These are phyloP conservation scores for Phoenicopterus ruber DNA, from an alignment of 2,113 vertebrate species.

Conservation along the genomic window DNA sequence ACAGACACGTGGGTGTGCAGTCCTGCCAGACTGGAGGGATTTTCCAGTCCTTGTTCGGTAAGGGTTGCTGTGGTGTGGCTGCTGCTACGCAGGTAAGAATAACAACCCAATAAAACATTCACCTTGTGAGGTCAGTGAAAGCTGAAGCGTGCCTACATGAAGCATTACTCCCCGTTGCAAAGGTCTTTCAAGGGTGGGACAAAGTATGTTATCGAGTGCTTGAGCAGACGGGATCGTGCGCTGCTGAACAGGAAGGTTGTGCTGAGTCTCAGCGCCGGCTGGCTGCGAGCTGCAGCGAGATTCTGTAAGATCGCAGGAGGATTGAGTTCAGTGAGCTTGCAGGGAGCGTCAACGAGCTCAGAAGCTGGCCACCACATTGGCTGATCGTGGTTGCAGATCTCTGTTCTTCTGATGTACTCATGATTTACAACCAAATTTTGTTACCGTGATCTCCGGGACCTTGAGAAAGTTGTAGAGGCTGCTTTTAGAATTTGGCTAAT, in stretches of 20 bases:
- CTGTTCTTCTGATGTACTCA: neutral
- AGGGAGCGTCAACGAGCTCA: rapidly evolving
- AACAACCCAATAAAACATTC: neutral
- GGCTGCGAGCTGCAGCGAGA: neutral
- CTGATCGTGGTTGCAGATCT: neutral
- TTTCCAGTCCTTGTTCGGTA: slow-evolving; percentile 36
- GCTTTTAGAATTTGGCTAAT: neutral
- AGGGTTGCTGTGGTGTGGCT: neutral
- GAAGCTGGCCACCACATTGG: neutral
- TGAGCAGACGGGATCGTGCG: neutral
- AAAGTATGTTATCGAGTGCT: neutral
- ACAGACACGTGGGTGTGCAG: neutral
- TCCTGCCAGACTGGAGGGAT: slow-evolving; percentile 10
- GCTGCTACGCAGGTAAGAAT: neutral
- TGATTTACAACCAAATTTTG: neutral
- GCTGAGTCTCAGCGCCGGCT: neutral
- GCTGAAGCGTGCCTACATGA: rapidly evolving
- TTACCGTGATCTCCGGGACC: neutral
- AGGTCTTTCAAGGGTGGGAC: neutral
- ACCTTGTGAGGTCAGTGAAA: neutral
- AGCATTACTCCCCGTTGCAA: neutral
- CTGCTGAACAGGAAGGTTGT: neutral
- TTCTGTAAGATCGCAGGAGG: neutral
- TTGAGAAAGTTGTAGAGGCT: neutral
- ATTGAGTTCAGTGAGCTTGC: neutral